Conservation (phyloP, 2,113 vertebrate species). For the Galemys pyrenaicus region DNA sequence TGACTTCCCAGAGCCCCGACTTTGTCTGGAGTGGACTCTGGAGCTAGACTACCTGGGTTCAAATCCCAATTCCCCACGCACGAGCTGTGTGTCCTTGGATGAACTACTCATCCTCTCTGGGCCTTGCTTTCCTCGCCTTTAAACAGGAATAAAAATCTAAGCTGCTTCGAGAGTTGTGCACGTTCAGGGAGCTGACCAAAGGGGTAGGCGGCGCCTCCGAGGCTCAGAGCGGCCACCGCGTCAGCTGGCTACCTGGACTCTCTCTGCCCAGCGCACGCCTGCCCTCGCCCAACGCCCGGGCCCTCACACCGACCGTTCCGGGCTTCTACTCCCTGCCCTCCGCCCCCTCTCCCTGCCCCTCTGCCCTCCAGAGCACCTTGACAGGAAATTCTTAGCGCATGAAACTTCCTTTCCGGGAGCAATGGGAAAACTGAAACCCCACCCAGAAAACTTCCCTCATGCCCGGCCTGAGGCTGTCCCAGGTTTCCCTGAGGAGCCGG, state of each 20-base stretch:
- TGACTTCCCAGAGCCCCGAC: not conserved
- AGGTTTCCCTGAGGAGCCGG: not conserved
- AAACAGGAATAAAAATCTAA: not conserved
- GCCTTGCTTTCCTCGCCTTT: not conserved
- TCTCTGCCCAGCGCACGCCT: not conserved
- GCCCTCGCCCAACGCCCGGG: not conserved
- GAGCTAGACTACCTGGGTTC: not conserved
- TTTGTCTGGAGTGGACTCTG: not conserved
- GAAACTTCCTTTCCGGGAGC: constrained; percentile 55
- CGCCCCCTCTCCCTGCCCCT: not conserved
- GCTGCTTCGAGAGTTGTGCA: not conserved
- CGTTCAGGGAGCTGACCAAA: not conserved
- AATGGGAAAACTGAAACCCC: not conserved
- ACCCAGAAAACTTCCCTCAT: constrained; percentile 59
- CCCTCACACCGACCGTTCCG: not conserved
- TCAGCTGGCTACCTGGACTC: not conserved
- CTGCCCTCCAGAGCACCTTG: not conserved
- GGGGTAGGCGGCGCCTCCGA: not conserved
- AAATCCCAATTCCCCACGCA: not conserved
- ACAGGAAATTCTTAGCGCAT: constrained; percentile 69
- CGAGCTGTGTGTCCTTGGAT: not conserved
- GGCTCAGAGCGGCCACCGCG: not conserved
- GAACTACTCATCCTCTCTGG: not conserved
- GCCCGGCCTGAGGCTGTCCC: not conserved
- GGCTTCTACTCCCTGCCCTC: not conserved